Conservation (phyloP, 2,113 vertebrate genomes). For the Oostethus manadensis region DNA sequence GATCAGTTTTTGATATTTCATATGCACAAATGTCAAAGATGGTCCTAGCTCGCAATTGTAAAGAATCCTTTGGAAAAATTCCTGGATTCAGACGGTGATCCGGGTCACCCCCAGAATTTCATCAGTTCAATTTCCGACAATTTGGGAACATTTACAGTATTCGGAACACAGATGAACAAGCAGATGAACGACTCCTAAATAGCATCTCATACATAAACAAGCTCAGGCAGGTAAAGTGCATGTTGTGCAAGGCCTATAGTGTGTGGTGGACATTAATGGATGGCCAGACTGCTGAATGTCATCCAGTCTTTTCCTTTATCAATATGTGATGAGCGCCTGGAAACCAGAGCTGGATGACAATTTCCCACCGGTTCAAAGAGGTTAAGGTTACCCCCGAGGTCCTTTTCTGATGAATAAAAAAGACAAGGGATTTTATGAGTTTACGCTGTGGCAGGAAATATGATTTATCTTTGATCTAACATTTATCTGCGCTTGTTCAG, state of each 20-base stretch:
- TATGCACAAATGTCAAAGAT: too few species aligned
- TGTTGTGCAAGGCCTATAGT: constrained; percentile 3
- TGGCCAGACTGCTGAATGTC: constrained; percentile 28
- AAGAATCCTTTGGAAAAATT: too few species aligned
- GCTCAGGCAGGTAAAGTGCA: constrained; percentile 41
- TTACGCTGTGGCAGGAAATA: constrained; percentile 21
- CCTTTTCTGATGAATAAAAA: background rate
- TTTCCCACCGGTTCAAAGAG: constrained; percentile 35
- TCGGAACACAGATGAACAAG: too few species aligned
- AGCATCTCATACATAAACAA: constrained; percentile 69
- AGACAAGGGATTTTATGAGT: background rate
- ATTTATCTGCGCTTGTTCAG: constrained; percentile 38
- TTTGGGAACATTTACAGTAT: too few species aligned
- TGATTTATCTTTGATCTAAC: constrained; percentile 31
- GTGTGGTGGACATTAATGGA: constrained; percentile 33
- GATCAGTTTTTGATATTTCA: too few species aligned
- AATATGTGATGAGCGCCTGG: constrained; percentile 54
- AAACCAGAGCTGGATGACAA: constrained; percentile 49
- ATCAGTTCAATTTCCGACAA: too few species aligned
- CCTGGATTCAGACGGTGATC: too few species aligned
- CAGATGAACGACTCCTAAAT: constrained; percentile 52
- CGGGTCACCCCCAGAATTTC: too few species aligned
- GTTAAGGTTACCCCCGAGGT: constrained; percentile 25
- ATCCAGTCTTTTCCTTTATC: constrained; percentile 45
- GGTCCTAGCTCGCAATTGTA: too few species aligned